A percentile compares a stretch with the other conserved stretches of the same genome.
These are phyloP conservation scores for Diachasmimorpha longicaudata DNA, from an alignment of 1,140 invertebrate species.

Conservation along the genomic window DNA sequence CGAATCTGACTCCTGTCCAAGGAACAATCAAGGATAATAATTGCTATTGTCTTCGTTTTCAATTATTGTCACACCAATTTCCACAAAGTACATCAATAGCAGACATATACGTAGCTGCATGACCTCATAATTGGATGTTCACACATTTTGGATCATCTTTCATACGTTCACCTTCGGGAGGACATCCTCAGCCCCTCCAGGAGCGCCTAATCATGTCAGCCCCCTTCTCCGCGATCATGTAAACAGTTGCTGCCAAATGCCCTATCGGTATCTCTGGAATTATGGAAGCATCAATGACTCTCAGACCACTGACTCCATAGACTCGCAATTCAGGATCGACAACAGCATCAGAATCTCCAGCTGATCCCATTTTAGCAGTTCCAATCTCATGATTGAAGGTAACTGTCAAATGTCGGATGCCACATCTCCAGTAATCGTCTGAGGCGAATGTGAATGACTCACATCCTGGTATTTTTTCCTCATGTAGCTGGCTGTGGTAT, in stretches of 20 bases:
- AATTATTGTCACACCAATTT: no score
- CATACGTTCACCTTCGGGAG: no score
- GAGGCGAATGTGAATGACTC: constrained; percentile 59
- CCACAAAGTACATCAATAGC: no score
- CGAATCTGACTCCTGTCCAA: no score
- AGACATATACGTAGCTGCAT: no score
- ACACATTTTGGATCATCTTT: no score
- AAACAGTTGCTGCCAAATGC: constrained; percentile 75
- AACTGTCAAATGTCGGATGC: constrained; percentile 42
- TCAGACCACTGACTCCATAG: constrained; percentile 69
- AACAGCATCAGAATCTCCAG: constrained; percentile 47
- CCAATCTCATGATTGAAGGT: constrained; percentile 55
- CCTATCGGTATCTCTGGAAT: constrained; percentile 75
- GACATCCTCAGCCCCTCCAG: constrained; percentile 33
- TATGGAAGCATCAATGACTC: constrained; percentile 79
- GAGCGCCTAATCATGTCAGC: constrained; percentile 76
- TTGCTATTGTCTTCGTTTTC: no score
- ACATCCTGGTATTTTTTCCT: constrained; percentile 64
- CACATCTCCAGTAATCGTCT: constrained; percentile 38
- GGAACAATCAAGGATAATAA: no score
- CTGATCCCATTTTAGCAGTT: constrained; percentile 65
- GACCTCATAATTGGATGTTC: no score
- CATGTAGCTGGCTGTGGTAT: constrained; percentile 63
- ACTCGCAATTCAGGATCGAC: constrained; percentile 65
- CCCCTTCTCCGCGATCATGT: constrained; percentile 88